Conservation (phyloP, 2,797 vertebrate genomes). For the Lepilemur ruficaudatus region DNA sequence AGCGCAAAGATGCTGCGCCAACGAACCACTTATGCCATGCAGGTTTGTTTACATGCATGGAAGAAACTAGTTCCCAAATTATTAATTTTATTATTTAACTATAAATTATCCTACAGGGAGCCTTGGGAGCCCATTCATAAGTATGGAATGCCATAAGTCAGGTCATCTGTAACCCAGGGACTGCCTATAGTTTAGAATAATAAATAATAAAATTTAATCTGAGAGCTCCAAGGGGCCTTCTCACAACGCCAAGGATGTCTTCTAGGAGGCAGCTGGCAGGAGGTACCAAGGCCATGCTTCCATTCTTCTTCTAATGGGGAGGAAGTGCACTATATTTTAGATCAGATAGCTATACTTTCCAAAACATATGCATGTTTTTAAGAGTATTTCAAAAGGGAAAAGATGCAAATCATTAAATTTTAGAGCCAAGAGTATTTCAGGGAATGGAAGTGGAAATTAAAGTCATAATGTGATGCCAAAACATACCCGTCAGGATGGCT, state of each 20-base stretch:
- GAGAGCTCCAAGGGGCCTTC: background rate
- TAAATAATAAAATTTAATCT: background rate
- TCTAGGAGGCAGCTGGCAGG: background rate
- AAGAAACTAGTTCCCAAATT: no score
- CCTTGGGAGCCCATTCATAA: no score
- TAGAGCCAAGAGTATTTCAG: background rate
- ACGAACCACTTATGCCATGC: no score
- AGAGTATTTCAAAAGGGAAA: background rate
- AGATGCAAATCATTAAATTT: background rate
- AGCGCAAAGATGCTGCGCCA: no score
- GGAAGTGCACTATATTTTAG: background rate
- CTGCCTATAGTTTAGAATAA: background rate
- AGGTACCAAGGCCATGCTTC: rapidly evolving
- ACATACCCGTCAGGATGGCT: background rate
- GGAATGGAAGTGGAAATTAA: background rate
- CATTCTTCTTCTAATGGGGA: rapidly evolving
- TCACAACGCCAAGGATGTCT: background rate
- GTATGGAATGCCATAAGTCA: no score
- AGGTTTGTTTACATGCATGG: no score
- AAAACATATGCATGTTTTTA: background rate
- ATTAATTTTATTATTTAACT: no score
- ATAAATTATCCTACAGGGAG: no score
- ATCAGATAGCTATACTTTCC: background rate
- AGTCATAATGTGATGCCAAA: background rate
- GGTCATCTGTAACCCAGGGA: no score